Conservation (phyloP, 2,797 vertebrate species). For the Fratercula arctica region DNA sequence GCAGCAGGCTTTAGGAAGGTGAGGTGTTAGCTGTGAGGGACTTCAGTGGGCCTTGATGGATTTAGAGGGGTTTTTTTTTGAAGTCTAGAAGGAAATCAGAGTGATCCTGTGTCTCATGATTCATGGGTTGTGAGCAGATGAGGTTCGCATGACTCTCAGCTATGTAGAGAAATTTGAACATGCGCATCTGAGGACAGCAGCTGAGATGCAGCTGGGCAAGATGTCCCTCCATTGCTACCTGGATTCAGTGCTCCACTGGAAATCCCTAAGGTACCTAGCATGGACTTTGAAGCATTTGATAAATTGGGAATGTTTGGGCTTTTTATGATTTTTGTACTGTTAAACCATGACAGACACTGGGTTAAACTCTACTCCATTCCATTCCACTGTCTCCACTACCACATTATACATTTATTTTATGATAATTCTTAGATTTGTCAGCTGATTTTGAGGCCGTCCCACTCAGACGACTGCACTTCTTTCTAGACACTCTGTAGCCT, state of each 20-base stretch:
- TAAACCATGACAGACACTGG: background rate
- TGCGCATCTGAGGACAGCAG: background rate
- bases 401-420: background rate
- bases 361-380: background rate
- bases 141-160: background rate
- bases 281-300: background rate
- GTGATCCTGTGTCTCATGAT: background rate
- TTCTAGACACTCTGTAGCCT: background rate
- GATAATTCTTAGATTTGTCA: background rate
- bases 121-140: background rate
- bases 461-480: background rate
- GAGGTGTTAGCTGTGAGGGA: background rate
- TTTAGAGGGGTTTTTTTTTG: background rate
- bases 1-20: background rate
- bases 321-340: background rate
- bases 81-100: background rate
- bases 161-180: background rate
- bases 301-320: background rate
- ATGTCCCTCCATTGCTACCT: rapidly evolving
- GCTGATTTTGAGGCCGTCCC: background rate
- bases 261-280: background rate
- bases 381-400: background rate
- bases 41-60: background rate
- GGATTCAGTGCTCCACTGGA: background rate
- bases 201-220: background rate